Evolutionary conservation across 2,797 vertebrate species (phyloP), one percentile per base, ranked within the genome.

Genomic region (Echiichthys vipera): DNA sequence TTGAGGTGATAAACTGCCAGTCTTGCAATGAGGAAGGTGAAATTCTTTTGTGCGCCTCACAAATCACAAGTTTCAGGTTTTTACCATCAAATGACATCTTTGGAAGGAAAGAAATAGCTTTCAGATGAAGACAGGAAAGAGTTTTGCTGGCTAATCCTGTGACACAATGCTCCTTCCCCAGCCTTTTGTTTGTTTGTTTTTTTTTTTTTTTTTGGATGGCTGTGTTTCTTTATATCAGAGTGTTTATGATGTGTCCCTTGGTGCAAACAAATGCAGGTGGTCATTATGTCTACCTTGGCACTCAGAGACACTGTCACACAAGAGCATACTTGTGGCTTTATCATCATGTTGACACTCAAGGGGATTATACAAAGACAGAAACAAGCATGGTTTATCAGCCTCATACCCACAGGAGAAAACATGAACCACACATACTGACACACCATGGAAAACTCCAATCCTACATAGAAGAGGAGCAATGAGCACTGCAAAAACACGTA

Each of bases 361-460:
- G 29, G 92, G 91, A 92, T 94, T 94, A 94, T 43, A 81, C 75
- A 85, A 83, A 83, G 81, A 77, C 78, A 83, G 74, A 89, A 91
- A 91, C 84, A 86, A 90, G 74, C 68, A 47, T 84, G 57, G 71
- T 93, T 90, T 89, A 92, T 94, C 92, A 83, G 64, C 77, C 51
- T 65, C 71, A 71, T 29, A 51, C 81, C 47, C 57, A 50, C 43
- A 54, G 46, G 25, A 77, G 61, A 42, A 55, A 59, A 77, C 47
- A 66, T n/a, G n/a, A n/a, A n/a, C n/a, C 25, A 71, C 13, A 55
- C 53, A 62, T 29, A 68, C 27, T 51, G 46, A 50, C 27, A 34
- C 64, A 50, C 24, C 54, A 59, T 46, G 63, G 63, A 71, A 56
- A 49, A 22, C 39, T 32, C 30, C 82, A 89, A 77, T 86, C 81